Percentiles rank a stretch among this genome's conserved stretches.
These are phyloP conservation scores for Ataeniobius toweri DNA, from an alignment of 2,797 vertebrate species.

Conservation along the genomic window DNA sequence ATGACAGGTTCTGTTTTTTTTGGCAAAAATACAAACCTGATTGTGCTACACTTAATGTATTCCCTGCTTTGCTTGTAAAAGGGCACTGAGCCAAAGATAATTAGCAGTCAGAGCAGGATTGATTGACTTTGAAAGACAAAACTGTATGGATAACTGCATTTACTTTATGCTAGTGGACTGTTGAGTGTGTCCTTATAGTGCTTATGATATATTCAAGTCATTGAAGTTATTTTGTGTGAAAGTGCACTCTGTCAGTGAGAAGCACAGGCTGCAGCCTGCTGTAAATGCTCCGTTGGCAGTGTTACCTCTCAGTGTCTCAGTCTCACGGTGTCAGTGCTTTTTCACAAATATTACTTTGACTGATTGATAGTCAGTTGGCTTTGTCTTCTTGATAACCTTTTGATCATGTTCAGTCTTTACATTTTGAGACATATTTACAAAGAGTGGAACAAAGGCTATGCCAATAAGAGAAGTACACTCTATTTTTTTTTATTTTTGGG, in stretches of 20 bases:
- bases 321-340: background rate
- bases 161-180: background rate
- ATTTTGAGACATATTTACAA: background rate
- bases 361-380: background rate
- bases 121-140: constrained; percentile 17
- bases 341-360: background rate
- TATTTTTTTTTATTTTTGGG: background rate
- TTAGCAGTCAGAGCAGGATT: constrained; percentile 17
- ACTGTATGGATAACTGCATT: constrained; percentile 6
- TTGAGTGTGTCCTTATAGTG: background rate
- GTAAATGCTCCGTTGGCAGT: background rate
- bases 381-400: background rate
- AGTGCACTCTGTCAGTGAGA: background rate
- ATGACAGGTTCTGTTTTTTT: background rate
- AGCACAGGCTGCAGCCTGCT: background rate
- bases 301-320: no score
- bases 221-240: background rate
- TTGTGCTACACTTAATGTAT: background rate
- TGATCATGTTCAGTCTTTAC: background rate
- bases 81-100: constrained; percentile 12
- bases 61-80: background rate
- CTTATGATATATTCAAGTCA: background rate
- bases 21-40: background rate
- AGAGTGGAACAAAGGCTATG: background rate
- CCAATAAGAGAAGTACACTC: background rate